Base-by-base conservation (phyloP, 2,888 invertebrate genomes). In the Pantelozetes paolii region DNA sequence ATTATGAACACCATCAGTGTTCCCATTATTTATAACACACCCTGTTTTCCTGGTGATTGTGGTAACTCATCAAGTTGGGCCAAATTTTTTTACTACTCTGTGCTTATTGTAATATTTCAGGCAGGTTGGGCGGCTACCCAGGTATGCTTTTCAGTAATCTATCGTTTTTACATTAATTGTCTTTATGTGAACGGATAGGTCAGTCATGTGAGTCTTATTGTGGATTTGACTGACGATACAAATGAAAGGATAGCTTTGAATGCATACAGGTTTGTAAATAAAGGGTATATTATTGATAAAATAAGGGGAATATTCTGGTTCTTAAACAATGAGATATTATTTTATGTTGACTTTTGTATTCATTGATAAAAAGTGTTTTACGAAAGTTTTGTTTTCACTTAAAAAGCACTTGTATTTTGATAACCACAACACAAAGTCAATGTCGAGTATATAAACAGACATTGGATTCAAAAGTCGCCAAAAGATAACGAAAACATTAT, bases 121-220 rank as follows among this genome's bases (percentile, higher is more conserved):
- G 82, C 85, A 77, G 86, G 86, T 15, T 86, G 86, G 85, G 86
- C 86, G 0, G 79, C 84, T 8, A 83, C 83, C 3, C 86, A 86
- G 80, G 85, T 86, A 32, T 20, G 3, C 18, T 18, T 6, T 45
- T 6, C 2, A 18, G 2, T 6, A 8, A 18, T 6, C 13, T 18
- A 45, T 45, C 2, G 13, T 45, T 11, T 8, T 45, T 13, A 45
- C 2, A 45, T 11, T 45, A 13, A 40, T 9, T 40, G 40, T 2
- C 3, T n/a, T 45, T 18, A 45, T 45, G 13, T 11, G 6, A 8
- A 45, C 11, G 9, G 9, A 54, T 18, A 54, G 54, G 57, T 57
- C 13, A 57, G 57, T 28, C 86, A 86, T 79, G 80, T 86, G 54
- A 82, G 85, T 3, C 81, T 86, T 69, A 85, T 86, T 71, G 85